Evolutionary conservation across 2,888 invertebrate species (phyloP).

Genomic region (Chrysolina americana): DNA sequence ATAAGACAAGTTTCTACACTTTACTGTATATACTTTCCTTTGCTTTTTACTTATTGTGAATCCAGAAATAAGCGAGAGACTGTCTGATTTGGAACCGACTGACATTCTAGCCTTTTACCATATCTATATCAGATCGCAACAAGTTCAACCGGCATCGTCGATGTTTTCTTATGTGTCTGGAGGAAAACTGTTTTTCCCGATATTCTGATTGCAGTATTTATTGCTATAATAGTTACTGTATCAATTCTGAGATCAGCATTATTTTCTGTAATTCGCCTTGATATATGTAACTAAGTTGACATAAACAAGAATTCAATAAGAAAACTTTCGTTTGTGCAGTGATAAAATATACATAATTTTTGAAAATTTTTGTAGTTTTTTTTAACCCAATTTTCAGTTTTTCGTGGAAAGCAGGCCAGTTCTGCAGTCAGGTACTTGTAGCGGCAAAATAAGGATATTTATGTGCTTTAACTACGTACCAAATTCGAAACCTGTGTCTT

Average conservation of each 20-base stretch:
- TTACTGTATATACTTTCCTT: constrained; percentile 38
- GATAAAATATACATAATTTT: constrained; percentile 33
- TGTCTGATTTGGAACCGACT: constrained; percentile 11
- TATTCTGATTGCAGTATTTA: constrained; percentile 41
- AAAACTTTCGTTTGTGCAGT: constrained; percentile 27
- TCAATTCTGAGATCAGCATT: background rate
- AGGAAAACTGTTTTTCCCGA: constrained; percentile 26
- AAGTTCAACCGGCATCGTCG: background rate
- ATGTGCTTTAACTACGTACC: too few relatives aligned
- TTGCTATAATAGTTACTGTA: constrained; percentile 27
- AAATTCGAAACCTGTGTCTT: too few relatives aligned
- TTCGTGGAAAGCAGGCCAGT: background rate
- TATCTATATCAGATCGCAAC: constrained; percentile 3
- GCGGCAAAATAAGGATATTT: too few relatives aligned
- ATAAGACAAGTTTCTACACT: constrained; percentile 43
- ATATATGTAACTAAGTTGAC: constrained; percentile 4
- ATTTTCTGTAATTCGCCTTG: constrained; percentile 13
- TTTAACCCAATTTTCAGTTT: constrained; percentile 2
- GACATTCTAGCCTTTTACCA: constrained; percentile 15
- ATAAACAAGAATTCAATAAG: constrained; percentile 16
- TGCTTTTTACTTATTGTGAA: constrained; percentile 39
- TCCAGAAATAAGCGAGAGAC: constrained; percentile 34
- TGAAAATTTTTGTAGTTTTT: constrained; percentile 6
- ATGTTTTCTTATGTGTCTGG: background rate
- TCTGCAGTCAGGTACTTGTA: too few relatives aligned